Evolutionary conservation across 2,797 vertebrate species (phyloP), one percentile per base, ranked within the genome.

Genomic region (Trichosurus vulpecula): DNA sequence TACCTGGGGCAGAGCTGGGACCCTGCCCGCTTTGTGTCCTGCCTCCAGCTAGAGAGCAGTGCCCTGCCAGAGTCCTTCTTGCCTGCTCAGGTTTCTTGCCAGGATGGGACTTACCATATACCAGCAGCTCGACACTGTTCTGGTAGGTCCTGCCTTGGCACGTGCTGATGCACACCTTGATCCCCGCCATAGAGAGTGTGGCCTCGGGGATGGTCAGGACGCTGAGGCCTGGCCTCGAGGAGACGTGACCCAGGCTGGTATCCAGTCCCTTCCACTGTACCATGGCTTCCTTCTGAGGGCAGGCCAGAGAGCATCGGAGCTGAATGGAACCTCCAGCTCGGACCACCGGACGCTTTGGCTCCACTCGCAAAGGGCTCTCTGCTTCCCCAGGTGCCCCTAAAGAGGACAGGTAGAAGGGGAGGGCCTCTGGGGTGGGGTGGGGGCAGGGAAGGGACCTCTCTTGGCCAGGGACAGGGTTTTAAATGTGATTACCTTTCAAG

Each of bases 251-350:
- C 96, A 98, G 92, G 96, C 95, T 97, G 0, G 97, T 99, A 95
- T 99, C 99, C 96, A 99, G 97, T 35, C 99, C 99, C 0, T 94
- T 97, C 99, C 99, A 99, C 52, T 97, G 97, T 58, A 98, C 98
- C 0, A 47, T 96, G 0, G 16, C 90, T 25, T 0, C 0, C 9
- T 2, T 52, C 12, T 22, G 11, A 0, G 6, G 0, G 0, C 99
- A 99, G 92, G 92, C 51, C 94, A 98, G 93, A 47, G 98, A 98
- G 95, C 99, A 99, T 95, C 97, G 98, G 91, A 99, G 94, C 47
- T 95, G 94, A 4, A 6, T 91, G 0, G 98, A 98, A 6, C 91
- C 97, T 13, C 98, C 98, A 0, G 97, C 96, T 0, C 2, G 58
- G 97, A 99, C 98, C 94, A 98, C 13, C 0, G 96, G 96, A 16